Conservation (phyloP, 2,113 vertebrate genomes). For the Irena cyanogastra region DNA sequence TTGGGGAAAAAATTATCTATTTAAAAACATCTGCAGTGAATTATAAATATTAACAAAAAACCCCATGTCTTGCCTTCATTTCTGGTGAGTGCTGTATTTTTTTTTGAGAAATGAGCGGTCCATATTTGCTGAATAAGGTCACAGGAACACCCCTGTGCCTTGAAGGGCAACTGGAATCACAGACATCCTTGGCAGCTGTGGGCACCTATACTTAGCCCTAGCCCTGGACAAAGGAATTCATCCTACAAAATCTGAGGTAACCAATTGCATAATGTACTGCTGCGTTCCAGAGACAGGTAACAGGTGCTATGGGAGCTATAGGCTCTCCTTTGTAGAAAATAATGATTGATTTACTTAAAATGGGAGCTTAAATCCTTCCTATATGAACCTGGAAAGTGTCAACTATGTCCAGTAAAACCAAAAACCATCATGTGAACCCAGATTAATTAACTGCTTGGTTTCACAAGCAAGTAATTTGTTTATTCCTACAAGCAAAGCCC, state of each 20-base stretch:
- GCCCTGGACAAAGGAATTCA: background rate
- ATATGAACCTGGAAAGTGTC: background rate
- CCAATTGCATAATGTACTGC: fast-evolving
- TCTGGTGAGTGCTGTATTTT: background rate
- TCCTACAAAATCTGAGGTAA: background rate
- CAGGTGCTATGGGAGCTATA: background rate
- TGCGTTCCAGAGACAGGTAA: background rate
- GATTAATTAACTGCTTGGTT: background rate
- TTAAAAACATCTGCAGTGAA: background rate
- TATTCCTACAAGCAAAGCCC: background rate
- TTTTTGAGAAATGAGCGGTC: background rate
- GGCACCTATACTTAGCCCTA: background rate
- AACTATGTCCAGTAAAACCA: background rate
- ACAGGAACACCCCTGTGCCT: background rate
- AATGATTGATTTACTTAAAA: background rate
- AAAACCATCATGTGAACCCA: background rate
- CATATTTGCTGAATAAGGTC: background rate
- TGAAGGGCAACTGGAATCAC: background rate
- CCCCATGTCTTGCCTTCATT: background rate
- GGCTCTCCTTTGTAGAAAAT: background rate
- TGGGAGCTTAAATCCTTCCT: background rate
- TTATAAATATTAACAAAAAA: background rate
- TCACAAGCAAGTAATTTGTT: background rate
- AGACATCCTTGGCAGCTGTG: background rate
- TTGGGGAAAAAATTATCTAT: background rate